Conservation (phyloP, 1,140 invertebrate species). For the Trissolcus basalis region DNA sequence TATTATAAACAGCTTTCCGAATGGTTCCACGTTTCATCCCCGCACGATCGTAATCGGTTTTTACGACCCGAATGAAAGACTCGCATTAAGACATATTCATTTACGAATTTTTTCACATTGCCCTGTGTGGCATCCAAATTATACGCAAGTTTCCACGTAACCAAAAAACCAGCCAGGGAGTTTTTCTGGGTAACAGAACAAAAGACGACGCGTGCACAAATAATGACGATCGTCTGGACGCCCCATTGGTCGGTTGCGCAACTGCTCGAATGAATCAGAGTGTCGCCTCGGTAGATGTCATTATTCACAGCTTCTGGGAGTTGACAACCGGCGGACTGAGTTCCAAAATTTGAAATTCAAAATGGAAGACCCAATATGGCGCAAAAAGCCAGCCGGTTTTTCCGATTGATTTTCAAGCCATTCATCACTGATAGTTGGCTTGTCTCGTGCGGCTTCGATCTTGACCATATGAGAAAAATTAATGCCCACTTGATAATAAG, state of each 20-base stretch:
- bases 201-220: slow-evolving; percentile 48
- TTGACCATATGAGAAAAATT: slow-evolving; percentile 3
- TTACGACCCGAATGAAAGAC: slow-evolving; percentile 14
- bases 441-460: background rate
- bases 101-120: slow-evolving; percentile 16
- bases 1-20: slow-evolving; percentile 5
- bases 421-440: slow-evolving; percentile 12
- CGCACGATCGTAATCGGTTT: slow-evolving; percentile 30
- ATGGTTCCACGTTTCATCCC: background rate
- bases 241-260: slow-evolving; percentile 44
- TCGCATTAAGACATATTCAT: slow-evolving; percentile 11
- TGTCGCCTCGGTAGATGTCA: slow-evolving; percentile 35
- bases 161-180: slow-evolving; percentile 15
- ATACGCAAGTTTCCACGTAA: slow-evolving; percentile 32
- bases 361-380: slow-evolving; percentile 46
- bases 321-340: slow-evolving; percentile 42
- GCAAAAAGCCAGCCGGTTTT: slow-evolving; percentile 23
- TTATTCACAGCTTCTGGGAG: slow-evolving; percentile 44
- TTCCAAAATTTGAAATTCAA: slow-evolving; percentile 49
- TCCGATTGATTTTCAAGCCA: slow-evolving; percentile 9
- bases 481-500: background rate
- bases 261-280: slow-evolving; percentile 42
- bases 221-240: slow-evolving; percentile 18
- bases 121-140: slow-evolving; percentile 2
- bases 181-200: slow-evolving; percentile 41